Base-by-base conservation (phyloP, 1,140 invertebrate species). In the Drosophila subpulchrella region DNA sequence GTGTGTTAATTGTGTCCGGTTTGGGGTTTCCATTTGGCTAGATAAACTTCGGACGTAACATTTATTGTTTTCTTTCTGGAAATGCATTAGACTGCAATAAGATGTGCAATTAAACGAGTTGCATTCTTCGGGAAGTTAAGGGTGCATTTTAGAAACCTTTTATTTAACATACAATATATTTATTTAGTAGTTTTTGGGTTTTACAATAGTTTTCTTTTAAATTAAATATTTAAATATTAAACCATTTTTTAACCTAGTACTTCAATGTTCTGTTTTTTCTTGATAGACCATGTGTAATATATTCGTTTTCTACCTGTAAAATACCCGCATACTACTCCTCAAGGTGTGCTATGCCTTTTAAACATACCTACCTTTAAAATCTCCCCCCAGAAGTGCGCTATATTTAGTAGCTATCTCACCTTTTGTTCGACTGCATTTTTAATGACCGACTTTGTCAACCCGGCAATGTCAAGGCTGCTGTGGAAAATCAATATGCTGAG, bases 361-460 rank as follows among this genome's bases (percentile, higher is more conserved):
- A 4, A 15, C 10, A 10, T 38, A 47, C 44, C 48, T 36, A 57
- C 67, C 34, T 41, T 11, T 15, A 15, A 12, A 41, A 41, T 50
- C 6, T 0, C 32, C 6, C 32, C 79, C 53, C 17, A 65, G 62
- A 80, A 84, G 81, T 72, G 48, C 50, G 65, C 81, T 57, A 67
- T 24, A n/a, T 47, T 42, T 51, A 44, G 12, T 15, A 74, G 27
- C 32, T 38, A 30, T 48, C 68, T 82, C 15, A 75, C 53, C 65
- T 61, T 68, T 61, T 60, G 66, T 59, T 47, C 6, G 27, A 47
- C 34, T 61, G 47, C 39, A 73, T 50, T 53, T 73, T 51, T 60
- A 73, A 61, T 73, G 24, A 12, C 41, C 38, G 30, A 20, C 63
- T 59, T 51, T 59, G 65, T 61, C 81, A 80, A 65, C 71, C 36